Evolutionary conservation across 2,888 invertebrate genomes (phyloP).

Genomic region (Anticlea derivata): DNA sequence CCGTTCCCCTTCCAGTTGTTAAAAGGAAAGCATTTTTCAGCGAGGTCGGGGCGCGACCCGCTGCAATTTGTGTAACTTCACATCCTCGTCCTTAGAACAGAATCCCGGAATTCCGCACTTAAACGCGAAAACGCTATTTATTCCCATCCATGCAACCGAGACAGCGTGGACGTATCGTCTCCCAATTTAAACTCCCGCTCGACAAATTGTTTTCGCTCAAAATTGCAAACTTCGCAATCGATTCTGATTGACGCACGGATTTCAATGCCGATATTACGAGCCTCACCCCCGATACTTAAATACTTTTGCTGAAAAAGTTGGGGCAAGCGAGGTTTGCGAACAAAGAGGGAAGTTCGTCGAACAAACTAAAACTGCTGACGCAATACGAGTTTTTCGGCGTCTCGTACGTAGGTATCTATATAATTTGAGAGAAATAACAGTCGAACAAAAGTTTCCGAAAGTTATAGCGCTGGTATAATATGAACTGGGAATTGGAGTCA

Average conservation of each 20-base stretch:
- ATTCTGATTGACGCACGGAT: constrained; percentile 30
- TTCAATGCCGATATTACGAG: constrained; percentile 29
- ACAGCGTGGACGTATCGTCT: constrained; percentile 32
- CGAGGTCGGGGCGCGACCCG: constrained; percentile 47
- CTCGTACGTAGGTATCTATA: constrained; percentile 31
- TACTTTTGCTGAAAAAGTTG: constrained; percentile 50
- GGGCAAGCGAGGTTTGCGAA: constrained; percentile 51
- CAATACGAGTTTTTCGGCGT: constrained; percentile 52
- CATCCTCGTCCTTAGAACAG: constrained; percentile 52
- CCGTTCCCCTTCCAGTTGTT: constrained; percentile 54
- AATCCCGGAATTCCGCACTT: constrained; percentile 58
- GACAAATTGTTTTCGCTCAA: constrained; percentile 27
- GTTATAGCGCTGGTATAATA: constrained; percentile 22
- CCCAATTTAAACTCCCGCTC: constrained; percentile 23
- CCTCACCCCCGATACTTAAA: constrained; percentile 39
- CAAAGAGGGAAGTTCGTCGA: constrained; percentile 54
- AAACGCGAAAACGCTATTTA: constrained; percentile 63
- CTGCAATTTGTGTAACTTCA: constrained; percentile 67
- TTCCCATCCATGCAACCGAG: constrained; percentile 56
- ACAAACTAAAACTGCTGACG: constrained; percentile 62
- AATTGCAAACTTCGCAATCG: constrained; percentile 31
- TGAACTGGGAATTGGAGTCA: constrained; percentile 24
- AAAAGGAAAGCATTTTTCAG: constrained; percentile 68
- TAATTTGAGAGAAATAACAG: constrained; percentile 31
- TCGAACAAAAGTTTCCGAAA: constrained; percentile 16